These are phyloP conservation scores for Channa maculata DNA, from an alignment of 2,113 vertebrate genomes.

Conservation along the genomic window DNA sequence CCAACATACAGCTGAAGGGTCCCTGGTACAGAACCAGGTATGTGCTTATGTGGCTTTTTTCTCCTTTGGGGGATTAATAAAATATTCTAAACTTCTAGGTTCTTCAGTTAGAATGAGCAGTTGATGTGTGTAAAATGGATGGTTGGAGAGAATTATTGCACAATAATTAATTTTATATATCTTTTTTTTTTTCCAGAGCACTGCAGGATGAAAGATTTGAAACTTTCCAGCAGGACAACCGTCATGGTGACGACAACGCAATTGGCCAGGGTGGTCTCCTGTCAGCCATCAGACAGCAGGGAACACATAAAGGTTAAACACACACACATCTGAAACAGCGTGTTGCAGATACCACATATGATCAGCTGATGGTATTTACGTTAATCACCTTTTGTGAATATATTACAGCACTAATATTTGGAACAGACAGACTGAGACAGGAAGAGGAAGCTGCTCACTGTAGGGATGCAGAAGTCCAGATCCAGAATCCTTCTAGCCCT, in stretches of 20 bases:
- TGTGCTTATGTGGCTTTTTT: no score
- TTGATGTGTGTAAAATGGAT: no score
- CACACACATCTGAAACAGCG: neutral
- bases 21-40: no score
- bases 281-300: constrained; percentile 16
- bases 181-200: constrained; percentile 26
- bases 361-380: no score
- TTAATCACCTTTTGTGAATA: constrained; percentile 19
- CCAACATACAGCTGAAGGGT: no score
- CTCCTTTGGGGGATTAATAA: no score
- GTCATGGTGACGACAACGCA: neutral
- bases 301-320: constrained; percentile 49
- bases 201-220: constrained; percentile 27
- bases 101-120: no score
- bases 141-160: no score
- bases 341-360: neutral
- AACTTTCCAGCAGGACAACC: neutral
- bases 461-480: constrained; percentile 21
- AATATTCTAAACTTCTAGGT: no score
- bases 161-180: neutral
- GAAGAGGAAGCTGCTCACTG: neutral
- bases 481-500: neutral
- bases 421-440: neutral
- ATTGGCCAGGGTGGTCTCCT: neutral
- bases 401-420: constrained; percentile 43